These are phyloP conservation scores for Anthoptus insignis DNA, from an alignment of 2,888 invertebrate genomes.

Conservation along the genomic window DNA sequence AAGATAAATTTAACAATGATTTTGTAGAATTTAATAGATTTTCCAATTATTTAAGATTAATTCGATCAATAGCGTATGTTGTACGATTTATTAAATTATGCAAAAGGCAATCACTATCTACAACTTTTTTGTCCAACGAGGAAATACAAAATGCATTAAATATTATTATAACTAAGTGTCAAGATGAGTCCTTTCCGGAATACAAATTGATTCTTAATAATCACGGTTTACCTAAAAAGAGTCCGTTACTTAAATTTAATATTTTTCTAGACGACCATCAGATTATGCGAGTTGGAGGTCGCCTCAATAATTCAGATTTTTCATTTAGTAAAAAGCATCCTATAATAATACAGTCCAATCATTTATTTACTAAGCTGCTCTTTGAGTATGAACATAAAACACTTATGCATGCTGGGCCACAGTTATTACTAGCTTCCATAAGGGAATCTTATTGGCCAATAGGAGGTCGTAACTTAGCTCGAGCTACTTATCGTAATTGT, in stretches of 20 bases:
- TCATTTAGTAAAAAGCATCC: constrained; percentile 50
- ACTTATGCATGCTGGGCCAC: constrained; percentile 50
- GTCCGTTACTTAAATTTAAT: constrained; percentile 44
- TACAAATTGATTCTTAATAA: constrained; percentile 42
- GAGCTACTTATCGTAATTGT: constrained; percentile 41
- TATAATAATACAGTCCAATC: constrained; percentile 50
- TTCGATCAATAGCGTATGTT: constrained; percentile 40
- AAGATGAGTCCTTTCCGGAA: constrained; percentile 48
- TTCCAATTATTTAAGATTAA: constrained; percentile 38
- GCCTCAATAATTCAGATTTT: constrained; percentile 43
- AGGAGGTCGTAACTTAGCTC: constrained; percentile 42
- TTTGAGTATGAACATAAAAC: constrained; percentile 33
- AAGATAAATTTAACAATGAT: neutral
- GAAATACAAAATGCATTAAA: constrained; percentile 39
- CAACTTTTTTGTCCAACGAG: neutral
- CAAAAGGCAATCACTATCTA: constrained; percentile 9
- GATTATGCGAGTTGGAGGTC: constrained; percentile 51
- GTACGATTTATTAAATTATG: constrained; percentile 44
- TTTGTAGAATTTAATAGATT: constrained; percentile 40
- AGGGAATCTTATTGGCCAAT: constrained; percentile 38
- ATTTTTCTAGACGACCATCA: constrained; percentile 45
- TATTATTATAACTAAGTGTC: constrained; percentile 39
- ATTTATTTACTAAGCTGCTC: constrained; percentile 46
- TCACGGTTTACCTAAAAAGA: constrained; percentile 33
- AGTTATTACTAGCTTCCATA: constrained; percentile 37